Base-by-base conservation (phyloP, 2,888 invertebrate genomes). In the Drosophila fungiperda region DNA sequence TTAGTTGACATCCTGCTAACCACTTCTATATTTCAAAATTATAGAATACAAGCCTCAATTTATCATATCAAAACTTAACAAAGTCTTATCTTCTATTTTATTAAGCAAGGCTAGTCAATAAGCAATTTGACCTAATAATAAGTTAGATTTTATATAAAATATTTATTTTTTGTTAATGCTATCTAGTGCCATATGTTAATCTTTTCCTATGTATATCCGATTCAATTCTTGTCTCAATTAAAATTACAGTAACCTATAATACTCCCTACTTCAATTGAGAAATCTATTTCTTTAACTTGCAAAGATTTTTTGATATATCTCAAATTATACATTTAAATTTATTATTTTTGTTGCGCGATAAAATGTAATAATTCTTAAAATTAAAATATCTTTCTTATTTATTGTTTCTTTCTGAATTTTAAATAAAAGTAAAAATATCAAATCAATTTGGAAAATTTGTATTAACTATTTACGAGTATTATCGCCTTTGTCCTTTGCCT, bases 361-460 rank as follows among this genome's bases (percentile, higher is more conserved):
- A 1, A 12, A 15, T 23, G 0, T 3, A 36, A 53, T 17, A 15
- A 6, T 9, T 23, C 33, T 15, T 0, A 3, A 7, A 20, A 15
- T 33, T 62, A 20, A 35, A 55, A 67, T 11, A 17, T 20, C 23
- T 23, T 20, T 11, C 2, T 0, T 29, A 12, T 65, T 66, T 57
- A 68, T 38, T 68, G 20, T 1, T 40, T 26, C 29, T 57, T 40
- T 61, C 70, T 62, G 50, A 65, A 75, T n/a, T n/a, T 55, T n/a
- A 36, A 12, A 8, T 65, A 59, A 71, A 76, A 45, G 20, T 59
- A 38, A 68, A 45, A 59, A 4, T 9, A 9, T 54, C 38, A 20
- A 64, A 68, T 45, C 7, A 45, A 45, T 23, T 45, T 49, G 5
- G 11, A 15, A 29, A 73, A 73, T 73, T 77, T 73, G 11, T 60